phyloP scores from a whole-genome alignment of 1,140 invertebrate genomes.

The Berghia stephanieae region DNA sequence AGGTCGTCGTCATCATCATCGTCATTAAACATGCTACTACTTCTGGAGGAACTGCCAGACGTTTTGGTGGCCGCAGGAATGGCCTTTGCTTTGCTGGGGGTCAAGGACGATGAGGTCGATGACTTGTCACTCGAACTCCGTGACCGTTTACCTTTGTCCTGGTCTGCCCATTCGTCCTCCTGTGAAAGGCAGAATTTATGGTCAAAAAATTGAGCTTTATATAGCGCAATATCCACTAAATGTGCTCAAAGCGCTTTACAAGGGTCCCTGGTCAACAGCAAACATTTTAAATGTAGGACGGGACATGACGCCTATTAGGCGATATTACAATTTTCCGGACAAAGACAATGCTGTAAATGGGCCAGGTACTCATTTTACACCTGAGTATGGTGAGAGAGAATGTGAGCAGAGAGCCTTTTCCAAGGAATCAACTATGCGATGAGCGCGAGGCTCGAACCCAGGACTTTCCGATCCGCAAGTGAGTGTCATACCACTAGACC shows the following conservation, averaged over 20 bases:
- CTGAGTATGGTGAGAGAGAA: no score
- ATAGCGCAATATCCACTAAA: background rate
- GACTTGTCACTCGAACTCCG: slow-evolving; percentile 43
- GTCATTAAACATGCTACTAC: slow-evolving; percentile 55
- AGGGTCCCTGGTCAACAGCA: background rate
- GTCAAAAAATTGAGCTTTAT: background rate
- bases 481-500: no score
- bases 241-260: background rate
- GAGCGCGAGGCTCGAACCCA: no score
- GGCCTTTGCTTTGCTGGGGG: slow-evolving; percentile 21
- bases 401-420: no score
- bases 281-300: background rate
- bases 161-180: slow-evolving; percentile 35
- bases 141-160: slow-evolving; percentile 38
- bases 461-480: no score
- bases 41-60: slow-evolving; percentile 41
- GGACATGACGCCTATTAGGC: no score
- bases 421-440: no score
- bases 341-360: no score
- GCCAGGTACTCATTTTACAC: no score
- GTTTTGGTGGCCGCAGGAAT: slow-evolving; percentile 26
- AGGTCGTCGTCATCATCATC: slow-evolving; percentile 40
- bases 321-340: no score
- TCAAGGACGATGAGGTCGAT: slow-evolving; percentile 18
- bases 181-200: slow-evolving; percentile 19